These are phyloP conservation scores for Laothoe populi DNA, from an alignment of 2,888 invertebrate species.

Conservation along the genomic window DNA sequence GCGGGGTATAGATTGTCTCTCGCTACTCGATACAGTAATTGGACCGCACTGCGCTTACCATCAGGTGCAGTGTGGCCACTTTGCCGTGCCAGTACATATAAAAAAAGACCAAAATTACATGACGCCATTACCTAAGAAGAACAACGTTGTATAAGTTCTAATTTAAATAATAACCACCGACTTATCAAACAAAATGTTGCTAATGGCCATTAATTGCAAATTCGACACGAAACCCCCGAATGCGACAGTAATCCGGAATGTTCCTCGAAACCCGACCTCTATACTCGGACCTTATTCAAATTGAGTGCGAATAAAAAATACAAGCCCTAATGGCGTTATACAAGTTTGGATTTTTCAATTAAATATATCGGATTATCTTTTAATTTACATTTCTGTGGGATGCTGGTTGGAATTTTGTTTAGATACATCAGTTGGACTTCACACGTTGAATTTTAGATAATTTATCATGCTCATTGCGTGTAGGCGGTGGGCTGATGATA, in stretches of 20 bases:
- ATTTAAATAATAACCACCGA: not conserved
- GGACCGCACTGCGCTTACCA: no score
- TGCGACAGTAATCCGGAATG: constrained; percentile 17
- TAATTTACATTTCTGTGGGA: constrained; percentile 21
- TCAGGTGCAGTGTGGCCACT: no score
- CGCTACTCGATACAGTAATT: no score
- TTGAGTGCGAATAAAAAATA: constrained; percentile 20
- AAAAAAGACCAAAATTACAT: no score
- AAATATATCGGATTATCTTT: constrained; percentile 23
- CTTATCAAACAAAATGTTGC: constrained; percentile 14
- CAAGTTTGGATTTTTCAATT: constrained; percentile 19
- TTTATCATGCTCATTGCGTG: not conserved
- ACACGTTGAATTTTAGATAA: constrained; percentile 10
- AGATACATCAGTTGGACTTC: constrained; percentile 12
- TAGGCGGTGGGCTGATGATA: no score
- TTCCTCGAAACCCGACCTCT: constrained; percentile 8
- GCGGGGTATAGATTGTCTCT: no score
- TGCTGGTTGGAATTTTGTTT: constrained; percentile 13
- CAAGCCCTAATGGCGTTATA: constrained; percentile 19
- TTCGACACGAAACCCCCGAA: constrained; percentile 14
- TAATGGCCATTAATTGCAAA: constrained; percentile 20
- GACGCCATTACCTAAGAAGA: no score
- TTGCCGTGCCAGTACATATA: no score
- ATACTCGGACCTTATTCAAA: constrained; percentile 19
- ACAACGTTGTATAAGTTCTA: not conserved